Evolutionary conservation across 2,113 vertebrate genomes (phyloP), one percentile per base, ranked within the genome.

Genomic region (Ammodytes marinus): DNA sequence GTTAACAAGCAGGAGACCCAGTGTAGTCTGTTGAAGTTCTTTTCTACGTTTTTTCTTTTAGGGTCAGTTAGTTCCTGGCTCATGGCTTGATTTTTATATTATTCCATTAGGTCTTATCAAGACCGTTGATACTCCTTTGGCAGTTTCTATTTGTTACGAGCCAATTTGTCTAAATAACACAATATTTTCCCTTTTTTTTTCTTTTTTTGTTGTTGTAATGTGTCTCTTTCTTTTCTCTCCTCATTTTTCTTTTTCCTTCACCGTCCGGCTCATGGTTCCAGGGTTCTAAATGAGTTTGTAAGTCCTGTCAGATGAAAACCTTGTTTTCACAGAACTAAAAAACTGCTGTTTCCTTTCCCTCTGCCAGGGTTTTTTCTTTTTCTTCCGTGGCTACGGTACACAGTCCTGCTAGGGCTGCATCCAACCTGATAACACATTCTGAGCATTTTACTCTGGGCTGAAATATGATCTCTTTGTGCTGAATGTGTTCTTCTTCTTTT

Each of bases 351-450:
- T 87, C 43, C 61, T 78, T 67, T 69, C 14, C 27, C 15, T 63
- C 47, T 27, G 37, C 67, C 75, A 72, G 58, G 9, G 75, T 77
- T 63, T 57, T 60, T 49, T 27, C 27, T 27, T 27, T 27, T 27
- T 27, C 1, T 27, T 27, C 27, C 71, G 65, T 68, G 79, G 57
- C 53, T 69, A n/a, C 3, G 1, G 61, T 69, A 71, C 19, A 35
- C 19, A 35, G 57, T 60, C 64, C 69, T 52, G 47, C 55, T 42
- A 15, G 57, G 53, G 37, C 81, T 84, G 74, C 59, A 57, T 72
- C 58, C 64, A 12, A 42, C 67, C 73, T 81, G 88, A 86, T 88
- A 88, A 81, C 66, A 84, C 66, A 79, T 60, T 69, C 81, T 60
- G 43, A 79, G 55, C 27, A 11, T 80, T 79, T 27, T 77, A 39